Conservation (phyloP, 2,888 invertebrate genomes). For the Troglohyphantes excavatus region DNA sequence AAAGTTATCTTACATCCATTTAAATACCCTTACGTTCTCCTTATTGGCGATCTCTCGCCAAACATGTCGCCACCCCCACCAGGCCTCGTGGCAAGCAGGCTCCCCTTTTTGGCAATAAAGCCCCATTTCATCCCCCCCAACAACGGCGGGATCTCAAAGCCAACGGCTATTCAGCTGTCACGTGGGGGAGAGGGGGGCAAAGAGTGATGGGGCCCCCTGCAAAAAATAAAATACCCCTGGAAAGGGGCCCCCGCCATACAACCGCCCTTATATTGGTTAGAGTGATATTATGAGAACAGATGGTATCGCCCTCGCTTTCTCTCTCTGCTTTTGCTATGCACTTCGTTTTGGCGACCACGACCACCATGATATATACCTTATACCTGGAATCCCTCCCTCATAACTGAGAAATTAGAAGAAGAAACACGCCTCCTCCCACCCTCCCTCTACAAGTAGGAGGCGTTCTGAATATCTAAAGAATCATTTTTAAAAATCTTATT, state of each 20-base stretch:
- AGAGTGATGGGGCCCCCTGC: slow-evolving; percentile 54
- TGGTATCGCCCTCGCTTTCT: slow-evolving; percentile 57
- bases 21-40: slow-evolving; percentile 11
- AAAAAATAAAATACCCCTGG: neutral
- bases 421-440: too few species aligned
- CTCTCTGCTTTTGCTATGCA: slow-evolving; percentile 49
- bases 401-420: too few species aligned
- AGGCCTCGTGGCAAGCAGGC: neutral
- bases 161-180: slow-evolving; percentile 74
- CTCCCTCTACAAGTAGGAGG: too few species aligned
- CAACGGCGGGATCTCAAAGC: slow-evolving; percentile 47
- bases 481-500: too few species aligned
- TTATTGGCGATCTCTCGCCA: slow-evolving; percentile 31
- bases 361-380: too few species aligned
- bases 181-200: slow-evolving; percentile 31
- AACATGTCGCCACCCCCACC: neutral
- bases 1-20: too few species aligned
- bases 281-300: slow-evolving; percentile 58
- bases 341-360: slow-evolving; percentile 20
- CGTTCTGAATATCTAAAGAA: too few species aligned
- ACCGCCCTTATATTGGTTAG: slow-evolving; percentile 25
- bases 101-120: slow-evolving; percentile 51
- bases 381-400: too few species aligned
- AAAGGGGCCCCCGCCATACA: slow-evolving; percentile 29
- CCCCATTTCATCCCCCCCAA: slow-evolving; percentile 41